Conservation (phyloP, 1,140 invertebrate species). For the Drosophila pectinifera region DNA sequence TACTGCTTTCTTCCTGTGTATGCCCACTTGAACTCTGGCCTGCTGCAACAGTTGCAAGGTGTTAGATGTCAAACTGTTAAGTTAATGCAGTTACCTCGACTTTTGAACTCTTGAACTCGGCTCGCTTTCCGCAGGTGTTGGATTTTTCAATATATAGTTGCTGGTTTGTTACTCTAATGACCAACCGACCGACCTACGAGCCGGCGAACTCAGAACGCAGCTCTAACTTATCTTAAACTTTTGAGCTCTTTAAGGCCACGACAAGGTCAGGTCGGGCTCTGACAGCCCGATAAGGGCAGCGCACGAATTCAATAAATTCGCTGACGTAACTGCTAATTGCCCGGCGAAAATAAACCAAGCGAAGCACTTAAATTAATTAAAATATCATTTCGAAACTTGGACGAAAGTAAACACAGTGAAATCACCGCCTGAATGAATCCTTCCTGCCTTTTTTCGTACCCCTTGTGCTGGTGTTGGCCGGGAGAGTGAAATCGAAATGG, state of each 20-base stretch:
- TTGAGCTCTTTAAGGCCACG: conserved; percentile 55
- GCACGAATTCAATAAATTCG: conserved; percentile 66
- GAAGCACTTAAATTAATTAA: conserved; percentile 81
- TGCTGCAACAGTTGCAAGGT: conserved; percentile 44
- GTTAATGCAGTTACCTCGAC: conserved; percentile 74
- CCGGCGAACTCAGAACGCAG: too few species aligned
- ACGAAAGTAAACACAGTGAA: conserved; percentile 54
- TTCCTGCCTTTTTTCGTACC: conserved; percentile 10
- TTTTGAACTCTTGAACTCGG: conserved; percentile 66
- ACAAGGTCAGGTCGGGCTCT: conserved; percentile 33
- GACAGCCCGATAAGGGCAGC: conserved; percentile 47
- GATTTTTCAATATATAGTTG: conserved; percentile 74
- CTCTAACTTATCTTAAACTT: conserved; percentile 53
- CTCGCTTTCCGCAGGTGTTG: conserved; percentile 55
- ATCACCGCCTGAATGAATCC: conserved; percentile 56
- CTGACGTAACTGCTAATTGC: conserved; percentile 71
- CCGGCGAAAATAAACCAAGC: conserved; percentile 67
- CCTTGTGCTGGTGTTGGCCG: too few species aligned
- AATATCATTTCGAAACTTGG: conserved; percentile 54
- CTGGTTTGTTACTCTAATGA: conserved; percentile 59
- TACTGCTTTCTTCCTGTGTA: not conserved
- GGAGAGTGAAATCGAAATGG: conserved; percentile 64
- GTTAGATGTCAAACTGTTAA: conserved; percentile 75
- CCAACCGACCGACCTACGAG: too few species aligned
- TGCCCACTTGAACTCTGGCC: conserved; percentile 3